Percentiles rank a stretch among this genome's conserved stretches.
Evolutionary conservation across 2,888 invertebrate species (phyloP).

Genomic region (Pyrrhia umbra): DNA sequence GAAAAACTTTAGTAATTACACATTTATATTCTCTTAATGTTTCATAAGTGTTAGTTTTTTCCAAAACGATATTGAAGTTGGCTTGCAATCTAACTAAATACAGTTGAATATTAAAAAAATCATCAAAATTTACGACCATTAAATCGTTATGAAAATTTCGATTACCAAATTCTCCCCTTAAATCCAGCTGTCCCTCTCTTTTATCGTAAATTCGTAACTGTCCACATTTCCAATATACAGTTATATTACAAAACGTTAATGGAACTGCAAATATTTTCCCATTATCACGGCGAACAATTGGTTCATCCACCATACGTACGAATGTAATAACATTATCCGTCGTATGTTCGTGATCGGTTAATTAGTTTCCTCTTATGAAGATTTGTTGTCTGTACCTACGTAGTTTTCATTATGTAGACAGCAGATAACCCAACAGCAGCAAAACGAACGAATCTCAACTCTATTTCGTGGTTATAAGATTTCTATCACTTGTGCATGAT

Average conservation of each 20-base stretch:
- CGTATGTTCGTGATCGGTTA: constrained; percentile 78
- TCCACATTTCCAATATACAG: constrained; percentile 13
- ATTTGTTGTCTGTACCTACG: constrained; percentile 67
- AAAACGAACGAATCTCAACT: constrained; percentile 32
- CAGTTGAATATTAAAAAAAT: too few relatives aligned
- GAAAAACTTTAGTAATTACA: too few relatives aligned
- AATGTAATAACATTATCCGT: constrained; percentile 76
- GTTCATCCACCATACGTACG: constrained; percentile 51
- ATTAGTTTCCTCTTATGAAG: constrained; percentile 79
- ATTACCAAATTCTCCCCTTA: neutral
- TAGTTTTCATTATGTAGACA: constrained; percentile 50
- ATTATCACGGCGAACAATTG: constrained; percentile 42
- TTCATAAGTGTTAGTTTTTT: too few relatives aligned
- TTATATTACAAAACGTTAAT: constrained; percentile 26
- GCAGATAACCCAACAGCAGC: constrained; percentile 21
- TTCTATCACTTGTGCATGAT: neutral
- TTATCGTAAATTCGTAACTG: neutral
- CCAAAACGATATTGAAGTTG: too few relatives aligned
- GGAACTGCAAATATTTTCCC: constrained; percentile 41
- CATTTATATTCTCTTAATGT: too few relatives aligned
- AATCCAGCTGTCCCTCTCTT: neutral
- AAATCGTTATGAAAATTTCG: neutral
- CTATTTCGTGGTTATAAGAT: constrained; percentile 5
- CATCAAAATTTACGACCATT: too few relatives aligned
- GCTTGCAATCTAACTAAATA: too few relatives aligned